Conservation (phyloP, 1,140 invertebrate species). For the Atta cephalotes region DNA sequence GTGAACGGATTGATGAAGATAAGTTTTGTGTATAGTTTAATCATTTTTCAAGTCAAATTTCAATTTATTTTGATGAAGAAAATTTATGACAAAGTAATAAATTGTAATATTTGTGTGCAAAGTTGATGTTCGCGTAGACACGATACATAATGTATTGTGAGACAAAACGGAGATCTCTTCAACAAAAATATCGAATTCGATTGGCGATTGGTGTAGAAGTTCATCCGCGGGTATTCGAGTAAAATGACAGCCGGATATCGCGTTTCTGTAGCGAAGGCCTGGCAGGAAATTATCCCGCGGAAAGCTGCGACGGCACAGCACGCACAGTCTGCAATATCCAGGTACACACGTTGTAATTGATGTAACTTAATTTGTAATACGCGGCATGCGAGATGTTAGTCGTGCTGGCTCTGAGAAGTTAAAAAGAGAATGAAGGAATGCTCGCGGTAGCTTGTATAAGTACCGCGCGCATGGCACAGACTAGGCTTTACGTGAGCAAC, state of each 20-base stretch:
- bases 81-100: not conserved
- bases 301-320: constrained; percentile 33
- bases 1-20: not conserved
- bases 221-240: not conserved
- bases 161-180: constrained; percentile 15
- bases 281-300: constrained; percentile 64
- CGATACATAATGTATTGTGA: not conserved
- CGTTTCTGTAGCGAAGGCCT: constrained; percentile 42
- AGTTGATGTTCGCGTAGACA: constrained; percentile 3
- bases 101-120: not conserved
- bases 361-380: constrained; percentile 76
- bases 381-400: constrained; percentile 49
- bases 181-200: constrained; percentile 17
- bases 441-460: constrained; percentile 39
- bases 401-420: constrained; percentile 33
- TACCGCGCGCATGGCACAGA: constrained; percentile 47
- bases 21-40: not conserved
- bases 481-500: constrained; percentile 21
- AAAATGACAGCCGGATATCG: constrained; percentile 27
- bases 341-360: constrained; percentile 68
- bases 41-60: not conserved
- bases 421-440: not conserved
- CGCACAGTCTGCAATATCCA: constrained; percentile 59
- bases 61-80: not conserved
- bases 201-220: not conserved